These are phyloP conservation scores for Ptychochromis oligacanthus DNA, from an alignment of 2,113 vertebrate species.

Conservation along the genomic window DNA sequence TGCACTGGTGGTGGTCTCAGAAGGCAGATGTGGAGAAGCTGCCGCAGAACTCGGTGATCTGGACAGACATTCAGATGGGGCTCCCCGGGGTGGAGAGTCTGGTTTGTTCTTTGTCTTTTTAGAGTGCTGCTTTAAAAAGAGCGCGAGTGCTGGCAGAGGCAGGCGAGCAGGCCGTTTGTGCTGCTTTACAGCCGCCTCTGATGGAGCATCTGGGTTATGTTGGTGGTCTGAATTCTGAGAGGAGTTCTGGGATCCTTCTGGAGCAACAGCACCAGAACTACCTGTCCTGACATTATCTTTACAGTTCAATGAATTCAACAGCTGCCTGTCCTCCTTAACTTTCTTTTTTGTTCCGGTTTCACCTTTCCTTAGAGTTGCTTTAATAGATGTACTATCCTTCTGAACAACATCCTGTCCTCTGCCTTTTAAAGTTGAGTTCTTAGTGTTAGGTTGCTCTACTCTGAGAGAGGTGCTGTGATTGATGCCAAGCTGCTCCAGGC, in stretches of 20 bases:
- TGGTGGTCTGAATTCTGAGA: neutral
- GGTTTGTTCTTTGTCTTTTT: slow-evolving; percentile 50
- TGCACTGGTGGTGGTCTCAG: neutral
- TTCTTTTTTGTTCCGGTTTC: neutral
- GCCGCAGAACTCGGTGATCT: slow-evolving; percentile 8
- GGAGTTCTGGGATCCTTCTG: neutral
- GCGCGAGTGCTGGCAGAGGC: slow-evolving; percentile 77
- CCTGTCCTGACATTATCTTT: neutral
- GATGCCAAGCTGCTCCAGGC: slow-evolving; percentile 37
- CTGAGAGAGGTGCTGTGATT: neutral
- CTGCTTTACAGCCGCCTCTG: slow-evolving; percentile 11
- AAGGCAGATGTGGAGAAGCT: neutral
- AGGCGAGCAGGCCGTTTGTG: slow-evolving; percentile 66
- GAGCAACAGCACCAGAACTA: neutral
- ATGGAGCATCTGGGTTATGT: neutral
- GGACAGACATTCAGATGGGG: slow-evolving; percentile 7
- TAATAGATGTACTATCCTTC: neutral
- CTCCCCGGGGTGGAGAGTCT: neutral
- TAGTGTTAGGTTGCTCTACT: slow-evolving; percentile 19
- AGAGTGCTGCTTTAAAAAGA: slow-evolving; percentile 77
- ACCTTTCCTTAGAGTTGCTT: neutral
- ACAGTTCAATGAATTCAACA: neutral
- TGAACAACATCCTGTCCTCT: neutral
- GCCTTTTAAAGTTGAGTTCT: neutral
- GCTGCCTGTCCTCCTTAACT: neutral